Evolutionary conservation across 2,888 invertebrate genomes (phyloP).

Genomic region (Actias luna): DNA sequence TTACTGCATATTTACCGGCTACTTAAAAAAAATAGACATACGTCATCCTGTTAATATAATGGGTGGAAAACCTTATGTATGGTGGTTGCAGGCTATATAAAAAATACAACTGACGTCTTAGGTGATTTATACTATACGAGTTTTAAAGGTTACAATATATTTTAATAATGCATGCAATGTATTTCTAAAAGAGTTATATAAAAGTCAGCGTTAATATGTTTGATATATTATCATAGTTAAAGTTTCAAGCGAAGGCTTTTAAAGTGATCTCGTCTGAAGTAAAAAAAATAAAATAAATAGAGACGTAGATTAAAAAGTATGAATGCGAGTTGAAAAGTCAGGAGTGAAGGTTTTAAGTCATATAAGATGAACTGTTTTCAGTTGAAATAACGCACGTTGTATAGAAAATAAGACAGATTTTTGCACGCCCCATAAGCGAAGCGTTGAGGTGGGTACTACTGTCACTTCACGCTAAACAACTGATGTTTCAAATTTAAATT

Average conservation of each 20-base stretch:
- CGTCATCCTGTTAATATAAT: too few species aligned
- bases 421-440: too few species aligned
- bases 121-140: too few species aligned
- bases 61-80: too few species aligned
- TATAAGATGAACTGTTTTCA: not conserved
- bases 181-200: not conserved
- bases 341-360: slow-evolving; percentile 20
- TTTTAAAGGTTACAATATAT: not conserved
- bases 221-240: slow-evolving; percentile 36
- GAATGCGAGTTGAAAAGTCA: slow-evolving; percentile 17
- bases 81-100: too few species aligned
- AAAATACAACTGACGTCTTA: too few species aligned
- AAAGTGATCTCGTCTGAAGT: slow-evolving; percentile 20
- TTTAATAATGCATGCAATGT: not conserved
- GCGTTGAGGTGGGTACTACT: too few species aligned
- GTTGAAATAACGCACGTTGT: not conserved
- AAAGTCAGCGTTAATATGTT: slow-evolving; percentile 27
- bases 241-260: slow-evolving; percentile 36
- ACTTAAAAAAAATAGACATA: too few species aligned
- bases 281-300: slow-evolving; percentile 14
- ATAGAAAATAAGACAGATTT: not conserved
- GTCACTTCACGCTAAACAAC: too few species aligned
- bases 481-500: too few species aligned
- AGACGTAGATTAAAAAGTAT: slow-evolving; percentile 27
- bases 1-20: too few species aligned